Evolutionary conservation across 2,888 invertebrate genomes (phyloP), one percentile per base, ranked within the genome.

Genomic region (Trissonchulus latispiculum): DNA sequence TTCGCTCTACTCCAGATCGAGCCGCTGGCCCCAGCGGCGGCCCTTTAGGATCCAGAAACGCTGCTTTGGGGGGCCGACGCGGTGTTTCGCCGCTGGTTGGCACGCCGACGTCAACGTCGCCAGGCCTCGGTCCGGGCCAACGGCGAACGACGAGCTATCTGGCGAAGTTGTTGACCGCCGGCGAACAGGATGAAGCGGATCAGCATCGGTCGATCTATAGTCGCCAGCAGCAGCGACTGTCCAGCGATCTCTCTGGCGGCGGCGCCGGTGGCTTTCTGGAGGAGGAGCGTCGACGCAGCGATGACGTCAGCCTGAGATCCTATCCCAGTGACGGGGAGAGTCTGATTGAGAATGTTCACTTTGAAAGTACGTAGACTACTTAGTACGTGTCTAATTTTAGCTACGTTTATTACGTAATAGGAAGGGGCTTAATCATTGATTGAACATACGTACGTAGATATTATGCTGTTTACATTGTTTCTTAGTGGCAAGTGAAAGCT

Each of bases 311-410:
- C 48, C 23, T 48, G 48, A 48, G 48, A 23, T 48, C 48, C 48
- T 48, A 48, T 48, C 8, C 48, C 48, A 48, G 48, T 48, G 48
- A 48, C 48, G 48, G 48, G 48, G 48, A 48, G 23, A 48, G 48
- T 48, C 23, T 48, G 64, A 62, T 8, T 3, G 31, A 23, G n/a
- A 23, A 23, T 62, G 36, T 35, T 36, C 70, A 37, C 35, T 68
- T 68, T 33, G 68, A 68, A 33, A 68, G 68, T 68, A 15, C 15
- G 31, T 28, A n/a, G n/a, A n/a, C n/a, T n/a, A n/a, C n/a, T n/a
- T n/a, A n/a, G n/a, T n/a, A n/a, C n/a, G n/a, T n/a, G n/a, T n/a
- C n/a, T n/a, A n/a, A n/a, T n/a, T n/a, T n/a, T n/a, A n/a, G n/a
- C n/a, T n/a, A n/a, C n/a, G n/a, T n/a, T n/a, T n/a, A n/a, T n/a